Evolutionary conservation across 2,113 vertebrate species (phyloP).

Genomic region (Canis aureus): DNA sequence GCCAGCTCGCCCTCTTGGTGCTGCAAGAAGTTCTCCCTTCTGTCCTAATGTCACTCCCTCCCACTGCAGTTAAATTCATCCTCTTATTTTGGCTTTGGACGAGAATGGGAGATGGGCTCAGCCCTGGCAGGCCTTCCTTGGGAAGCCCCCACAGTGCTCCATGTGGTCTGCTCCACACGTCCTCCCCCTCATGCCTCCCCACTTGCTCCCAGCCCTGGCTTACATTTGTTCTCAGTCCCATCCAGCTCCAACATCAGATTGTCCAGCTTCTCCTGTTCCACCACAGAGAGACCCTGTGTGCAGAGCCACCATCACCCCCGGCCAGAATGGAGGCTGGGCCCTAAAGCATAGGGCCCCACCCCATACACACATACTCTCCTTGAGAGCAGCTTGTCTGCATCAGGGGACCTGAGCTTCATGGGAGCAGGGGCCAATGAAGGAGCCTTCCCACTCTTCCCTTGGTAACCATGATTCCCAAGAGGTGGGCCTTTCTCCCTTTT

Average conservation of each 20-base stretch:
- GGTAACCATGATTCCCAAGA: slow-evolving; percentile 27
- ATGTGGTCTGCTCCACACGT: neutral
- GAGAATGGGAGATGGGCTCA: neutral
- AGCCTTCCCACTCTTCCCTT: neutral
- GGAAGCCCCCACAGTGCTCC: neutral
- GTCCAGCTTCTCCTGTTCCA: slow-evolving; percentile 95
- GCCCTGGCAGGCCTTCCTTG: neutral
- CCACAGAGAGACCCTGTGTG: slow-evolving; percentile 91
- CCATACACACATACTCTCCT: neutral
- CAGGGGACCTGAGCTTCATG: neutral
- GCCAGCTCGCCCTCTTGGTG: neutral
- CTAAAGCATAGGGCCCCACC: neutral
- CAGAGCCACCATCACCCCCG: slow-evolving; percentile 70
- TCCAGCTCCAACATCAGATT: slow-evolving; percentile 95
- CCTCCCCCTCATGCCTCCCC: neutral
- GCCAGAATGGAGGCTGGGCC: neutral
- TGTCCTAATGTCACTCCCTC: neutral
- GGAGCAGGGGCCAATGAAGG: neutral
- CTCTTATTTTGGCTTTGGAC: neutral
- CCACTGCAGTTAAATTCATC: neutral
- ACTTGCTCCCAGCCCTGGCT: slow-evolving; percentile 59
- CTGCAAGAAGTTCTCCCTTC: neutral
- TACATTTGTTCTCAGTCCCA: slow-evolving; percentile 96
- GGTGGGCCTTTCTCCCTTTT: neutral
- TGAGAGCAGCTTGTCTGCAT: neutral